Conservation (phyloP, 2,797 vertebrate species). For the Microctenopoma lineatum region DNA sequence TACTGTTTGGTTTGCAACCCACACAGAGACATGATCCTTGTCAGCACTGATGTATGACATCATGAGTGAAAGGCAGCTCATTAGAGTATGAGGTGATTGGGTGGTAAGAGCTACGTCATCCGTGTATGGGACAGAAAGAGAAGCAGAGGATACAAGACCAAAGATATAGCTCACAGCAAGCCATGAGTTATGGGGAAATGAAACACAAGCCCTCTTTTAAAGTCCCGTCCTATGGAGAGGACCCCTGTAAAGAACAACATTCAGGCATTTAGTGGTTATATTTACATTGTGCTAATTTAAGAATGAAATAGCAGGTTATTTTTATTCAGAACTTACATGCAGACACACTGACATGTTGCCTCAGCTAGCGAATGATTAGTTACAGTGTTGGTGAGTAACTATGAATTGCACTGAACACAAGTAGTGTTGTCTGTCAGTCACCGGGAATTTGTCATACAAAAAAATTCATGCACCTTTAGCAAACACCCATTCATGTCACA, state of each 20-base stretch:
- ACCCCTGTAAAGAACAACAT: conserved; percentile 29
- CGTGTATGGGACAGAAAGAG: conserved; percentile 2
- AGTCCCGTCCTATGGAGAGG: conserved; percentile 47
- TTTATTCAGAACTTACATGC: background rate
- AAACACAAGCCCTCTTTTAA: conserved; percentile 60
- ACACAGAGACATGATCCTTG: conserved; percentile 72
- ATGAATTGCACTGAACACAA: conserved; percentile 66
- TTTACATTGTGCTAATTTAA: background rate
- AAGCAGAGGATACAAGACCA: conserved; percentile 6
- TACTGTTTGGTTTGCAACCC: conserved; percentile 67
- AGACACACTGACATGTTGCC: conserved; percentile 3
- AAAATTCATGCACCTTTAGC: conserved; percentile 47
- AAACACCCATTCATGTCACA: conserved; percentile 56
- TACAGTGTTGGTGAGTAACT: conserved; percentile 32
- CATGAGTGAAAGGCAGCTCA: conserved; percentile 60
- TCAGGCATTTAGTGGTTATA: conserved; percentile 21
- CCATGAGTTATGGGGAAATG: conserved; percentile 62
- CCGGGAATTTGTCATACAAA: background rate
- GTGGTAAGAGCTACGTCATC: background rate
- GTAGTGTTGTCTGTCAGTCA: conserved; percentile 46
- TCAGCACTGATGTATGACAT: conserved; percentile 74
- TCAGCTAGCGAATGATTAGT: conserved; percentile 35
- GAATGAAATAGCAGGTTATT: background rate
- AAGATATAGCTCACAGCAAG: conserved; percentile 37
- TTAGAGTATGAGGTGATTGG: conserved; percentile 30